A percentile compares a stretch with the other conserved stretches of the same genome.
phyloP scores from a whole-genome alignment of 1,140 invertebrate species.

The Pteromalus puparum region DNA sequence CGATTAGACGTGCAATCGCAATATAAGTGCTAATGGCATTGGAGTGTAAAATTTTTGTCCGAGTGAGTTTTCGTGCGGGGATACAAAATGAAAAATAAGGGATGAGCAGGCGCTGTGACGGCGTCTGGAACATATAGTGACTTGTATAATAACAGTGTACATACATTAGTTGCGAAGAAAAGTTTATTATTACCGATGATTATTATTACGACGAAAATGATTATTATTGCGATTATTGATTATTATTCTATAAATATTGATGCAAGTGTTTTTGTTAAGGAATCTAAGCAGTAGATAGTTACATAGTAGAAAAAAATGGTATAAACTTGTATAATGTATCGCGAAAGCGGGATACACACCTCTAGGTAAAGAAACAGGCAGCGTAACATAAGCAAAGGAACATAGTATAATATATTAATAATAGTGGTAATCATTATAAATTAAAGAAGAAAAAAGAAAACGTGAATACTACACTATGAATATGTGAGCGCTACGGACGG shows the following conservation, averaged over 20 bases:
- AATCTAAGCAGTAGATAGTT: conserved; percentile 58
- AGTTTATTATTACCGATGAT: conserved; percentile 62
- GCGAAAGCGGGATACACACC: conserved; percentile 50
- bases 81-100: conserved; percentile 15
- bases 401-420: conserved; percentile 62
- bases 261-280: conserved; percentile 66
- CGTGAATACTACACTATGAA: conserved; percentile 21
- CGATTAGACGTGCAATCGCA: conserved; percentile 50
- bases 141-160: conserved; percentile 71
- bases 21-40: conserved; percentile 39
- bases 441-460: conserved; percentile 16
- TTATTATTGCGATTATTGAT: conserved; percentile 66
- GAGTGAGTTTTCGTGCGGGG: conserved; percentile 18
- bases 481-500: conserved; percentile 6
- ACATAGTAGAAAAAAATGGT: conserved; percentile 28
- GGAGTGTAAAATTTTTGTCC: conserved; percentile 46
- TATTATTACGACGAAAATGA: conserved; percentile 63
- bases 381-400: conserved; percentile 55
- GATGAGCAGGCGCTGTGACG: background rate
- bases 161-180: conserved; percentile 67
- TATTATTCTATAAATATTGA: conserved; percentile 61
- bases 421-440: conserved; percentile 53
- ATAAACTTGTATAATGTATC: conserved; percentile 50
- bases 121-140: conserved; percentile 40
- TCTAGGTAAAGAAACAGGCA: conserved; percentile 54